Base-by-base conservation (phyloP, 2,113 vertebrate genomes). In the Trichomycterus rosablanca region DNA sequence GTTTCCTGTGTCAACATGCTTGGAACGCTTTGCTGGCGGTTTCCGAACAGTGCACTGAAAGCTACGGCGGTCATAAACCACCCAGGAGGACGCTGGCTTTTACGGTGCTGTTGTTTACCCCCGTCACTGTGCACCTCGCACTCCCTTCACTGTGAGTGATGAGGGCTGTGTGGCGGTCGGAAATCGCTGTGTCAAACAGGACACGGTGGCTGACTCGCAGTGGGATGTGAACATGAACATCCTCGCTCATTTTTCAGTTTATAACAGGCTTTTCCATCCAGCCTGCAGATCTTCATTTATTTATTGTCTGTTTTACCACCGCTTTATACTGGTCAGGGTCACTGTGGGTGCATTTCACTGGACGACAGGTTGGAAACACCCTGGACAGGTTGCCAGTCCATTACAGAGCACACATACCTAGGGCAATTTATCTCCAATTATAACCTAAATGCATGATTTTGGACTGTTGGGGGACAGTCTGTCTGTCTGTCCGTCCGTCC, bases 1-100 rank as follows among this genome's bases (percentile, higher is more conserved):
- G 76, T 76, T 68, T 79, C 74, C 55, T 40, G 63, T 78, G 79
- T 82, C 74, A 76, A 81, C 81, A 74, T 64, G 67, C 60, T 74
- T 59, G 50, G 19, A 54, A 61, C 26, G 55, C 66, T 73, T 74
- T 71, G 74, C 70, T 70, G 66, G 49, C 11, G 55, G 59, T 66
- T 72, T 74, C 73, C 76, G 66, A 74, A 63, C 24, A 35, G 24
- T 19, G 68, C 63, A 53, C 62, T 59, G 53, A 55, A 59, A 66
- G 60, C 43, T 49, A 46, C 69, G 72, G 75, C 74, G 63, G 58
- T 30, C 63, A 42, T 67, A 49, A 62, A 59, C 45, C 49, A 49
- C 52, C 61, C 28, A 46, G 22, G 60, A 50, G 48, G 48, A 77
- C 35, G 54, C 34, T 60, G 10, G 22, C 19, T 35, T 56, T 50